A percentile compares a stretch with the other conserved stretches of the same genome.
Evolutionary conservation across 2,797 vertebrate genomes (phyloP).

Genomic region (Lacerta agilis): DNA sequence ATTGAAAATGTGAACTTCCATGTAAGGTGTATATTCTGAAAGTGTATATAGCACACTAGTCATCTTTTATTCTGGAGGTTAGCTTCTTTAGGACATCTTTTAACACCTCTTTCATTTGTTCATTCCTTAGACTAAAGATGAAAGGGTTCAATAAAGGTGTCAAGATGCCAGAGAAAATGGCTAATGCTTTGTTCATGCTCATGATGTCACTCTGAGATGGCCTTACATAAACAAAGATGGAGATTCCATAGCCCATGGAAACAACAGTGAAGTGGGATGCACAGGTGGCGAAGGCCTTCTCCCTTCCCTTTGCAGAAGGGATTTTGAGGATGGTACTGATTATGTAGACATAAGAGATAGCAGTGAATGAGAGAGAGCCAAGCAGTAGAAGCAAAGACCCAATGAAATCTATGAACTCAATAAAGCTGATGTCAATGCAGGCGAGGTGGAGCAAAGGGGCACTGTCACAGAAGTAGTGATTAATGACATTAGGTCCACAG

Average conservation of each 20-base stretch:
- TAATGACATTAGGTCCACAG: slow-evolving; percentile 30
- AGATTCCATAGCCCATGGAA: slow-evolving; percentile 55
- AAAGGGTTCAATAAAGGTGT: slow-evolving; percentile 57
- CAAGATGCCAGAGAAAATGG: slow-evolving; percentile 47
- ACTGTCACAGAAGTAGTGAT: slow-evolving; percentile 39
- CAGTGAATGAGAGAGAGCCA: slow-evolving; percentile 46
- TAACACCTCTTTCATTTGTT: slow-evolving; percentile 3
- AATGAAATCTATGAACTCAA: slow-evolving; percentile 48
- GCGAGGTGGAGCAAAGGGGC: slow-evolving; percentile 20
- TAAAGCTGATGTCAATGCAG: slow-evolving; percentile 13
- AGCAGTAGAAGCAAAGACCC: slow-evolving; percentile 44
- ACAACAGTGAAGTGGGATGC: slow-evolving; percentile 69
- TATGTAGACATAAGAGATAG: slow-evolving; percentile 59
- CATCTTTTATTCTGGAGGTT: not conserved
- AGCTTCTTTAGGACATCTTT: slow-evolving; percentile 2
- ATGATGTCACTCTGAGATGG: slow-evolving; percentile 40
- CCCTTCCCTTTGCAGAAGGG: slow-evolving; percentile 44
- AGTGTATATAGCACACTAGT: not conserved
- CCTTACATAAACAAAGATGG: slow-evolving; percentile 48
- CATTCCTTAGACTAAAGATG: slow-evolving; percentile 57
- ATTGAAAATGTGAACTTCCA: not conserved
- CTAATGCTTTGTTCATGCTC: slow-evolving; percentile 50
- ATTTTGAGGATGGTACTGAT: slow-evolving; percentile 54
- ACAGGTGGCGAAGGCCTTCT: slow-evolving; percentile 68
- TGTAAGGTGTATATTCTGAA: not conserved